Percentiles rank a stretch among this genome's conserved stretches.
These are phyloP conservation scores for Poecile atricapillus DNA, from an alignment of 2,113 vertebrate species.

Conservation along the genomic window DNA sequence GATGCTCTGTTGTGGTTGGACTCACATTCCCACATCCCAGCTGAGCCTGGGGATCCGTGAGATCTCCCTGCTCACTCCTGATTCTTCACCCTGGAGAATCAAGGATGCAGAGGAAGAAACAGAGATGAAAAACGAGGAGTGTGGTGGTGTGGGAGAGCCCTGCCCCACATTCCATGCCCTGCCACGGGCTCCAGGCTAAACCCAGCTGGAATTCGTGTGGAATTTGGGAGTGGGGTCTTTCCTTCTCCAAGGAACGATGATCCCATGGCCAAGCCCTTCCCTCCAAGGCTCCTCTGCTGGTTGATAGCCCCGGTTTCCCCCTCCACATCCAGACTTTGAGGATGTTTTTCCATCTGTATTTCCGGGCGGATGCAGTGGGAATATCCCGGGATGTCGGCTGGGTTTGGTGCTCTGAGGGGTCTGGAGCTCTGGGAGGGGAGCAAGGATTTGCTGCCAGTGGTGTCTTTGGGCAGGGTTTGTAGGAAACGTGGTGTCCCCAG, in stretches of 20 bases:
- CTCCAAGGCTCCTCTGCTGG: neutral
- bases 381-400: neutral
- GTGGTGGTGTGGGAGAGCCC: rapidly evolving
- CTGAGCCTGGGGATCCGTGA: neutral
- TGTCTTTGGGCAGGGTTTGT: neutral
- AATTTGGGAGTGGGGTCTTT: neutral
- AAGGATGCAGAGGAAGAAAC: rapidly evolving
- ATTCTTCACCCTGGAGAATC: neutral
- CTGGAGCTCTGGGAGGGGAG: neutral
- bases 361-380: neutral
- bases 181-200: neutral
- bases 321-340: rapidly evolving
- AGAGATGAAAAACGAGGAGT: neutral
- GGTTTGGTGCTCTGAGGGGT: rapidly evolving
- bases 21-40: neutral
- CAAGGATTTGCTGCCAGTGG: neutral
- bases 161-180: rapidly evolving
- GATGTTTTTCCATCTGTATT: rapidly evolving
- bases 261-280: neutral
- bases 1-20: neutral
- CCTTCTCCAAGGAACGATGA: too few species aligned
- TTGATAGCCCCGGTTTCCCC: neutral
- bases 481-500: neutral
- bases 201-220: rapidly evolving
- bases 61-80: rapidly evolving